Conservation (phyloP, 2,888 invertebrate genomes). For the Cheilosia scutellata region DNA sequence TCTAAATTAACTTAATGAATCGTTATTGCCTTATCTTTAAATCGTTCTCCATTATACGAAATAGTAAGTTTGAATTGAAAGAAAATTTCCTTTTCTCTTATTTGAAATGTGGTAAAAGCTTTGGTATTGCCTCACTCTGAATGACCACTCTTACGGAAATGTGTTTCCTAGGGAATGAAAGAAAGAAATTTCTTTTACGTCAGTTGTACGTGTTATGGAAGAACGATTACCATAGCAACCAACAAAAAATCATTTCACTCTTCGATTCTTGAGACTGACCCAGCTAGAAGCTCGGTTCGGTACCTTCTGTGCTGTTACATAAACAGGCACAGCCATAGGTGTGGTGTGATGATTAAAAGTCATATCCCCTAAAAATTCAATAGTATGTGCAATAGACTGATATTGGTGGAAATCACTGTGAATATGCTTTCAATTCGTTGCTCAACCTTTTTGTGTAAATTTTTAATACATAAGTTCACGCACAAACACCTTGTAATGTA, state of each 20-base stretch:
- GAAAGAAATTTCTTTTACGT: conserved; percentile 31
- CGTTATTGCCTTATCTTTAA: conserved; percentile 40
- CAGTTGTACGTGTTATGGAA: conserved; percentile 60
- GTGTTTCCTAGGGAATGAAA: conserved; percentile 30
- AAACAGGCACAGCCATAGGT: background rate
- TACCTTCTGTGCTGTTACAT: background rate
- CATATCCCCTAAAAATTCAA: background rate
- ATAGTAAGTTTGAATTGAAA: conserved; percentile 47
- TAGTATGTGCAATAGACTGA: conserved; percentile 17
- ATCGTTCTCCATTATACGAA: conserved; percentile 18
- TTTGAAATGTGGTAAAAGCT: conserved; percentile 27
- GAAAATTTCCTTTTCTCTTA: conserved; percentile 28
- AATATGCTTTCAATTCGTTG: conserved; percentile 37
- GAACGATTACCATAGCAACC: conserved; percentile 55
- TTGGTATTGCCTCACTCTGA: conserved; percentile 8
- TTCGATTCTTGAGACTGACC: conserved; percentile 33
- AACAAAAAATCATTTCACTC: conserved; percentile 33
- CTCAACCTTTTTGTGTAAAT: conserved; percentile 27
- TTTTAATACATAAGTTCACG: conserved; percentile 52
- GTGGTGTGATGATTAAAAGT: background rate
- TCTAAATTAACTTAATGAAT: conserved; percentile 41
- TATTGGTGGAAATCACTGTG: conserved; percentile 32
- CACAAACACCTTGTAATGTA: conserved; percentile 27
- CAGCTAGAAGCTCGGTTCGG: conserved; percentile 2
- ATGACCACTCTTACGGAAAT: conserved; percentile 45